phyloP scores from a whole-genome alignment of 2,797 vertebrate species.

The Neopelma chrysocephalum region DNA sequence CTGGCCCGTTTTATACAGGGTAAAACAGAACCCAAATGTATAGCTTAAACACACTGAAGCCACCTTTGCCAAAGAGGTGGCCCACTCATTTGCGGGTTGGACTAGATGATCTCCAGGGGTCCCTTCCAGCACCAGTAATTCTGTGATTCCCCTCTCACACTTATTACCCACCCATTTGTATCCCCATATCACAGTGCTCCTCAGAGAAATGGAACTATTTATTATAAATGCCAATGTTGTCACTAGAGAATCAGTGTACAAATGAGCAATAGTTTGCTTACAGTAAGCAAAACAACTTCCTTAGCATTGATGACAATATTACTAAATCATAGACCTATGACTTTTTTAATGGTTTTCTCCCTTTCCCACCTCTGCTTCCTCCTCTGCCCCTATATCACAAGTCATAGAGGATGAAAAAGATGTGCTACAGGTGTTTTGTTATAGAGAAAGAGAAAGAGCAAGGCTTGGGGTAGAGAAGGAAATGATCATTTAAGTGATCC shows the following conservation, averaged over 20 bases:
- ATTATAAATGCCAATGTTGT: background rate
- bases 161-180: background rate
- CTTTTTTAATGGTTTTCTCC: background rate
- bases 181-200: background rate
- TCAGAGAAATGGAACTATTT: background rate
- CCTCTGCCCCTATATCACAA: background rate
- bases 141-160: background rate
- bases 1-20: background rate
- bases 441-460: background rate
- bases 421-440: background rate
- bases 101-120: background rate
- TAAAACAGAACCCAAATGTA: background rate
- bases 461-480: background rate
- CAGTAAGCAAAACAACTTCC: background rate
- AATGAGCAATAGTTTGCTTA: background rate
- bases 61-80: background rate
- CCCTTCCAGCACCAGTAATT: background rate
- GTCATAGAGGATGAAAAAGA: background rate
- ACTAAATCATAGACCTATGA: fast-evolving
- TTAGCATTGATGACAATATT: background rate
- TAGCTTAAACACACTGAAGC: background rate
- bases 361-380: background rate
- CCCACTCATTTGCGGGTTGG: background rate
- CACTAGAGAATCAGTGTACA: background rate
- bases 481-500: background rate